Conservation (phyloP, 2,797 vertebrate species). For the Hippoglossus hippoglossus region DNA sequence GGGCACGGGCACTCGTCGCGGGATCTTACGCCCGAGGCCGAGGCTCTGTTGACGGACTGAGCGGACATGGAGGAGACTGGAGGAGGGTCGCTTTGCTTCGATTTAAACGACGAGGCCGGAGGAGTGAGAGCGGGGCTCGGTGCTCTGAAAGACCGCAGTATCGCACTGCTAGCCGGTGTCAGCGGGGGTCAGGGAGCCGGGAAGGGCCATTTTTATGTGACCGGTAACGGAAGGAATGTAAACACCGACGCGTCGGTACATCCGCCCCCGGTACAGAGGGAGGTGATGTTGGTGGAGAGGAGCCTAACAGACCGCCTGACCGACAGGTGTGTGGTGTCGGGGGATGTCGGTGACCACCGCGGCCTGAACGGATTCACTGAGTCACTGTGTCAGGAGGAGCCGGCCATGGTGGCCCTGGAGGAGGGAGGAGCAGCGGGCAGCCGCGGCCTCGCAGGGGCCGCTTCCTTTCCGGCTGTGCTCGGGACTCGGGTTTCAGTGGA, state of each 20-base stretch:
- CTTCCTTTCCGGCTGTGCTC: slow-evolving; percentile 58
- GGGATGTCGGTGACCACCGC: slow-evolving; percentile 38
- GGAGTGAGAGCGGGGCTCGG: not conserved
- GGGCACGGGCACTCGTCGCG: slow-evolving; percentile 41
- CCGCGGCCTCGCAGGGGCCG: slow-evolving; percentile 16
- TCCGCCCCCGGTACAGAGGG: slow-evolving; percentile 3
- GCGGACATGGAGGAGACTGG: slow-evolving; percentile 73
- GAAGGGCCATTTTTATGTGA: slow-evolving; percentile 41
- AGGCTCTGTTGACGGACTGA: slow-evolving; percentile 57
- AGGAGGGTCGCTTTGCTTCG: slow-evolving; percentile 60
- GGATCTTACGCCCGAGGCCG: slow-evolving; percentile 37
- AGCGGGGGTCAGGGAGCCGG: slow-evolving; percentile 50
- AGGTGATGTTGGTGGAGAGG: slow-evolving; percentile 32
- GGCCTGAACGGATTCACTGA: slow-evolving; percentile 80
- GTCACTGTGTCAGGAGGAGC: slow-evolving; percentile 45
- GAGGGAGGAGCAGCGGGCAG: slow-evolving; percentile 18
- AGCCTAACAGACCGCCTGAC: slow-evolving; percentile 26
- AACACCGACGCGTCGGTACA: slow-evolving; percentile 43
- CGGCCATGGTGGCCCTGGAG: slow-evolving; percentile 28
- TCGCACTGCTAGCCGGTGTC: slow-evolving; percentile 50
- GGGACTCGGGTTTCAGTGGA: slow-evolving; percentile 32
- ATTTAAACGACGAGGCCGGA: slow-evolving; percentile 59
- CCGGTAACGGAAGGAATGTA: slow-evolving; percentile 51
- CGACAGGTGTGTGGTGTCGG: slow-evolving; percentile 53
- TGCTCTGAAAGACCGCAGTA: slow-evolving; percentile 49